Evolutionary conservation across 2,113 vertebrate species (phyloP).

Genomic region (Enhydra lutris): DNA sequence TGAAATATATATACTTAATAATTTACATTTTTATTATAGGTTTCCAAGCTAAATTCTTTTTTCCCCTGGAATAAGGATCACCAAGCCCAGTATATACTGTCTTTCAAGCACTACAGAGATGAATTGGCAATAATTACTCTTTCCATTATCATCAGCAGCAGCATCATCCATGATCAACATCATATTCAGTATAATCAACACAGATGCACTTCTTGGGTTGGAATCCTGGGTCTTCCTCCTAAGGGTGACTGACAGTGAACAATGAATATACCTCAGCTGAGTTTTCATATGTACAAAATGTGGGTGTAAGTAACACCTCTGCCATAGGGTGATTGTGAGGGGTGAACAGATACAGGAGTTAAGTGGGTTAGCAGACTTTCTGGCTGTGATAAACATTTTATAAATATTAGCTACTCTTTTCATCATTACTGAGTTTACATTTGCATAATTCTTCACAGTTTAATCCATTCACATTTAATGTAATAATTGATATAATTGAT

Average conservation of each 20-base stretch:
- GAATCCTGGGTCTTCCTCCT: neutral
- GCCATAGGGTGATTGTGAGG: neutral
- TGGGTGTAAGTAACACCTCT: neutral
- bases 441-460: neutral
- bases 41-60: neutral
- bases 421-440: neutral
- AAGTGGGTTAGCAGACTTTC: neutral
- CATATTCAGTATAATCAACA: neutral
- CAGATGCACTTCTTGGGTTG: neutral
- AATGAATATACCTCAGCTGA: neutral
- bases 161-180: neutral
- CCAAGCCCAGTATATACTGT: neutral
- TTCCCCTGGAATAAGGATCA: neutral
- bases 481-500: neutral
- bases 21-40: neutral
- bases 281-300: neutral
- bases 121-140: neutral
- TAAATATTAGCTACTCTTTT: neutral
- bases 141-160: neutral
- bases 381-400: neutral
- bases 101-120: neutral
- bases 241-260: neutral
- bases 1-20: neutral
- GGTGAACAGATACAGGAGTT: neutral
- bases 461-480: constrained; percentile 8